phyloP scores from a whole-genome alignment of 2,113 vertebrate genomes.

The Macrotus californicus region DNA sequence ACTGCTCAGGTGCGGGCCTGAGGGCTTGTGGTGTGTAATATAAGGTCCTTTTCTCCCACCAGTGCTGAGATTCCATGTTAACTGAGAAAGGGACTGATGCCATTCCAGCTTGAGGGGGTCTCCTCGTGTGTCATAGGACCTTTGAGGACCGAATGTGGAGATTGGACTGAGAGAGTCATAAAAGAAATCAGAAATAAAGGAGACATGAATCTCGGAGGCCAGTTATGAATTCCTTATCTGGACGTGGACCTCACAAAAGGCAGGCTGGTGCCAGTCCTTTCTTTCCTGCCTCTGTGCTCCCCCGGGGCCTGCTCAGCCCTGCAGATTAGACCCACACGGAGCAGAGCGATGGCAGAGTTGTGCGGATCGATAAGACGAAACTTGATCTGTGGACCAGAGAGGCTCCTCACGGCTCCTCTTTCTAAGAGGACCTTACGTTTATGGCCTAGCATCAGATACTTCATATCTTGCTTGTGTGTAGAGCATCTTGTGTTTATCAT shows the following conservation, averaged over 20 bases:
- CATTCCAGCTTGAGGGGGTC: not conserved
- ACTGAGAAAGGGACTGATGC: not conserved
- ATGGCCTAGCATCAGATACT: constrained; percentile 73
- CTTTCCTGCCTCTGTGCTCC: not conserved
- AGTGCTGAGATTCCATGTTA: not conserved
- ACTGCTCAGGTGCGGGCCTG: not conserved
- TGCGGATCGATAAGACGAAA: constrained; percentile 75
- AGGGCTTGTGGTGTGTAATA: not conserved
- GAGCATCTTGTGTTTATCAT: constrained; percentile 84
- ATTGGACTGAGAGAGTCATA: not conserved
- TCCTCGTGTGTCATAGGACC: not conserved
- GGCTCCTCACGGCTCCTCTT: constrained; percentile 70
- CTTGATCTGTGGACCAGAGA: constrained; percentile 72
- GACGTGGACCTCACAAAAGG: not conserved
- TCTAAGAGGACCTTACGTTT: constrained; percentile 64
- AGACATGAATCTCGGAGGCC: not conserved
- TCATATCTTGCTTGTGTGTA: constrained; percentile 72
- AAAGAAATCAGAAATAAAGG: not conserved
- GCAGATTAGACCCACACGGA: constrained; percentile 53
- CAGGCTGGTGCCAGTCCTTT: not conserved
- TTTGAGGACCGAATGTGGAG: not conserved
- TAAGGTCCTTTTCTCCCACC: not conserved
- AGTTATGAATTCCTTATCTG: not conserved
- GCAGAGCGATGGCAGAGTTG: constrained; percentile 74
- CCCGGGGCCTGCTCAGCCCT: constrained; percentile 41